These are phyloP conservation scores for Blastobasis adustella DNA, from an alignment of 2,888 invertebrate species.

Conservation along the genomic window DNA sequence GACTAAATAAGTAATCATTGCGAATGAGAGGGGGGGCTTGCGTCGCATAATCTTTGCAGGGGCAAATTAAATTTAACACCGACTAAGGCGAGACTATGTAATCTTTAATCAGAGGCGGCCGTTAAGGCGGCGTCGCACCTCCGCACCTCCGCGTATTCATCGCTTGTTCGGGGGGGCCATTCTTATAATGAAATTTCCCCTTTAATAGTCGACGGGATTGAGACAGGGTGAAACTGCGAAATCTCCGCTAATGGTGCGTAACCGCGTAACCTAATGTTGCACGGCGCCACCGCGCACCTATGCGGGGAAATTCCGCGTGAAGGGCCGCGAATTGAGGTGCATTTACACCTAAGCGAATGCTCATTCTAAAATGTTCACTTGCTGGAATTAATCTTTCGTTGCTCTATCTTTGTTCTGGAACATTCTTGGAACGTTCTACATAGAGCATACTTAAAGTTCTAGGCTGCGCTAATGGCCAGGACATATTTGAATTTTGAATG, in stretches of 20 bases:
- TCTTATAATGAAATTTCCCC: constrained; percentile 61
- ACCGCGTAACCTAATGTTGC: constrained; percentile 49
- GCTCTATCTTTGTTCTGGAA: no score
- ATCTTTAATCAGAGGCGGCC: constrained; percentile 43
- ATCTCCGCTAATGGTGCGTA: constrained; percentile 55
- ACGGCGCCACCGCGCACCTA: constrained; percentile 13
- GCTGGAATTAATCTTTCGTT: no score
- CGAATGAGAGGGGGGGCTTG: constrained; percentile 26
- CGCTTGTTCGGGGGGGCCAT: constrained; percentile 49
- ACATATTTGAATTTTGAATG: no score
- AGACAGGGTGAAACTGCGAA: constrained; percentile 55
- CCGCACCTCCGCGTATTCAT: constrained; percentile 32
- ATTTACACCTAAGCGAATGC: not conserved
- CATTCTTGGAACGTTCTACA: no score
- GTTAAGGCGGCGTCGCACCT: constrained; percentile 35
- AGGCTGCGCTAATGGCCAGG: no score
- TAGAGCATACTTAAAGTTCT: no score
- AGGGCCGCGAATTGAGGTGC: constrained; percentile 17
- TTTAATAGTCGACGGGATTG: constrained; percentile 54
- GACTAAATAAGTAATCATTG: constrained; percentile 31
- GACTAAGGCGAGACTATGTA: constrained; percentile 29
- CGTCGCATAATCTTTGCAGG: constrained; percentile 30
- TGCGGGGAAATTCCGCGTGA: constrained; percentile 25
- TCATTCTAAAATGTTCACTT: no score
- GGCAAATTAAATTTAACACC: constrained; percentile 47